Evolutionary conservation across 2,888 invertebrate species (phyloP), one percentile per base, ranked within the genome.

Genomic region (Anoplius nigerrimus): DNA sequence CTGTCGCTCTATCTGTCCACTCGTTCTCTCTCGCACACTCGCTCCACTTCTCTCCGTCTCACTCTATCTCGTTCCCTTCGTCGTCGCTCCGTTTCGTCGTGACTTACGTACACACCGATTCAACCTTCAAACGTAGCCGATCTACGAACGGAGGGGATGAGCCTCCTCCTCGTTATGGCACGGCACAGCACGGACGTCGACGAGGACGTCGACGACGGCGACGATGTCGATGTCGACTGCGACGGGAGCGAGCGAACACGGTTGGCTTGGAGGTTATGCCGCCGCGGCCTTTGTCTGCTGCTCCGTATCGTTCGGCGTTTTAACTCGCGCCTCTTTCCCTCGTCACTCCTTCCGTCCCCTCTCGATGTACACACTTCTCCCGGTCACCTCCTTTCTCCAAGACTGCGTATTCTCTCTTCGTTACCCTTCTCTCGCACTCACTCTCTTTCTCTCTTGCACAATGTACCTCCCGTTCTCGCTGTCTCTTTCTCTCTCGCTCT

Each of bases 221-320:
- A 34, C 34, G 34, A 6, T 13, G 34, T 11, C 34, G 34, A 34
- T 27, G 57, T 60, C 62, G 48, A 57, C 53, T 34, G 66, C 62
- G 62, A 65, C 72, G 68, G 69, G 68, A 64, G 58, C 34, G 34
- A 34, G 34, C 34, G 34, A 34, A 60, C 75, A 57, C 65, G 56
- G 54, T n/a, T 43, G 20, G 16, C 69, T 84, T 84, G 77, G 84
- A 85, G 85, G 85, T 85, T 85, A 85, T 81, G 79, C 80, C 73
- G 80, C 71, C 67, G 73, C 77, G 81, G 78, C 77, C 81, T 81
- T 81, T 78, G 82, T 76, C 73, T 72, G 67, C 73, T 74, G 34
- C 34, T 34, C 72, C 78, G 72, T 66, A 74, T 72, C 76, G 78
- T 66, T 71, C 67, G 72, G 67, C 70, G 70, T 69, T 75, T 71